Conservation (phyloP, 2,113 vertebrate genomes). For the Nothocercus nigrocapillus region DNA sequence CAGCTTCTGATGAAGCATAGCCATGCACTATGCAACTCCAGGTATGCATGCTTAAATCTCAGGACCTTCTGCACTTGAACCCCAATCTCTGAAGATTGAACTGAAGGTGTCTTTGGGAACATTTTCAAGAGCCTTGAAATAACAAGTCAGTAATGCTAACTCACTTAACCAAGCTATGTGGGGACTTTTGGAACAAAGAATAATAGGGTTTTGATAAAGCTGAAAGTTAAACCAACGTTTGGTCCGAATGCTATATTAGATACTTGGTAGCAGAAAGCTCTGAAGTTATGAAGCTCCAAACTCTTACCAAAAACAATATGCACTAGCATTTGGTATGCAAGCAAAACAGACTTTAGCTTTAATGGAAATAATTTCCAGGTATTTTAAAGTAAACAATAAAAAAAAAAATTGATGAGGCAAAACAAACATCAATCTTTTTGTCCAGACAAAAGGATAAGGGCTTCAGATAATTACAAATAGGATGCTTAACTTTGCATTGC, state of each 20-base stretch:
- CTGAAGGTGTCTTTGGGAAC: not conserved
- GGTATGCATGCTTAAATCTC: too few relatives aligned
- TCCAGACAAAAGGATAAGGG: constrained; percentile 7
- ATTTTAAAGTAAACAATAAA: constrained; percentile 55
- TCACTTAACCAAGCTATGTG: not conserved
- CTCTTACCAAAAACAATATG: not conserved
- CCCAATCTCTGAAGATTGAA: not conserved
- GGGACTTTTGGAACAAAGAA: not conserved
- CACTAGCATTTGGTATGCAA: not conserved
- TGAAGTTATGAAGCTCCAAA: not conserved
- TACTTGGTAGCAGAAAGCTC: not conserved
- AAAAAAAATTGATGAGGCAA: constrained; percentile 30
- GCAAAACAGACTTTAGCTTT: not conserved
- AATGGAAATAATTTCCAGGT: constrained; percentile 37
- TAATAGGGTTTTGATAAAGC: not conserved
- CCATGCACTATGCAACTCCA: accelerated
- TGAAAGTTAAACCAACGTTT: not conserved
- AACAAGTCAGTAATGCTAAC: not conserved
- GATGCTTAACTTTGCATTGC: not conserved
- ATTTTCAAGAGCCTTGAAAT: not conserved
- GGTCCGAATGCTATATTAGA: not conserved
- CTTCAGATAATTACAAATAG: not conserved
- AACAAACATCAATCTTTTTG: not conserved
- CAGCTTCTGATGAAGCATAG: not conserved
- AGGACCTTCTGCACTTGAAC: not conserved